phyloP scores from a whole-genome alignment of 2,888 invertebrate genomes.

The Drosophila peninsularis region DNA sequence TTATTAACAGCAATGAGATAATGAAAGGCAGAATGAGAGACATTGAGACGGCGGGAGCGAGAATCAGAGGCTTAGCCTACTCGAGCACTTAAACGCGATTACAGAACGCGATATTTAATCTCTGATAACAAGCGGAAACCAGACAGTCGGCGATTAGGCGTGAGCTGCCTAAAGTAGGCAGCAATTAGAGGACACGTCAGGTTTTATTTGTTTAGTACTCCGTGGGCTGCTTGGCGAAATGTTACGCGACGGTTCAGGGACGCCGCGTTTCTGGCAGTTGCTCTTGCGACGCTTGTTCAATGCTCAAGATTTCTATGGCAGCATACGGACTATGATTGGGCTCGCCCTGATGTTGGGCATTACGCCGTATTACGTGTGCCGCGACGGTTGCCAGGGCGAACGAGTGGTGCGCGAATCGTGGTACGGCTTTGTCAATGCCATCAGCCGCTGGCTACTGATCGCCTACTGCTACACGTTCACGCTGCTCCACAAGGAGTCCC shows the following conservation, averaged over 20 bases:
- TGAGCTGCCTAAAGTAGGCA: conserved; percentile 15
- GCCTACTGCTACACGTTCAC: conserved; percentile 59
- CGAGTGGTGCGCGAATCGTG: conserved; percentile 42
- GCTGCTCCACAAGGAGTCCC: conserved; percentile 41
- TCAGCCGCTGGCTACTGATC: conserved; percentile 59
- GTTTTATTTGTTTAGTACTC: conserved; percentile 35
- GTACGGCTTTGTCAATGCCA: conserved; percentile 64
- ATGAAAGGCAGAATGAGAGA: not conserved
- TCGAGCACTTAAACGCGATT: conserved; percentile 35
- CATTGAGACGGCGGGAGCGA: not conserved
- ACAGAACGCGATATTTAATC: conserved; percentile 30
- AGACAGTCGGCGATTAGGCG: conserved; percentile 26
- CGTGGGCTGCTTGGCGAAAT: conserved; percentile 25
- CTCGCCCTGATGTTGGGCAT: conserved; percentile 53
- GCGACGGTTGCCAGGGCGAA: conserved; percentile 12
- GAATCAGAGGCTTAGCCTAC: not conserved
- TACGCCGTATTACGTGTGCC: conserved; percentile 54
- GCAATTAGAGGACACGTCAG: conserved; percentile 10
- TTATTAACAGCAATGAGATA: not conserved
- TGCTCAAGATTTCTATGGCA: conserved; percentile 50
- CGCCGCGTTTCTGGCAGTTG: conserved; percentile 20
- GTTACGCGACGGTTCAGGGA: conserved; percentile 24
- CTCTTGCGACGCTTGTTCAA: conserved; percentile 22
- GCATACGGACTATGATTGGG: conserved; percentile 48
- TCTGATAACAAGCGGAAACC: conserved; percentile 46